phyloP scores from a whole-genome alignment of 1,140 invertebrate species.

The Pygmarrhopalites habei region DNA sequence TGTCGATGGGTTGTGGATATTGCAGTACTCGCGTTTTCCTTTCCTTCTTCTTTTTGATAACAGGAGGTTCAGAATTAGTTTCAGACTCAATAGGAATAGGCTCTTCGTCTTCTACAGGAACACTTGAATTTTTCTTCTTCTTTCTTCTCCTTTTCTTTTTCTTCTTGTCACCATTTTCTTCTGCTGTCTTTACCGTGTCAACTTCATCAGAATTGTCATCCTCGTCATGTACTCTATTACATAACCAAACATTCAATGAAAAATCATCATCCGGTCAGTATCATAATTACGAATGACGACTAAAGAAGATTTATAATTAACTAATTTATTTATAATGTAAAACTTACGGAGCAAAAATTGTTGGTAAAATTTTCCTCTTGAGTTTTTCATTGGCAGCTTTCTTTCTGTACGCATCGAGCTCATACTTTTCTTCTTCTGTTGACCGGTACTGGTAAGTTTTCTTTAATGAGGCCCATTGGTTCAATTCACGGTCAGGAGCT shows the following conservation, averaged over 20 bases:
- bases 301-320: no score
- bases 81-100: background rate
- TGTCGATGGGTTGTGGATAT: no score
- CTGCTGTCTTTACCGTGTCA: background rate
- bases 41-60: background rate
- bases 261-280: no score
- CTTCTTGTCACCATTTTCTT: background rate
- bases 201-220: constrained; percentile 21
- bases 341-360: constrained; percentile 57
- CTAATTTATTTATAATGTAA: background rate
- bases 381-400: constrained; percentile 64
- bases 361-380: constrained; percentile 79
- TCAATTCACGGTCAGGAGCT: constrained; percentile 86
- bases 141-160: constrained; percentile 39
- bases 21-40: background rate
- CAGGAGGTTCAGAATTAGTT: constrained; percentile 12
- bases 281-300: no score
- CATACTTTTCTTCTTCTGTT: constrained; percentile 69
- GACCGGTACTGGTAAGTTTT: constrained; percentile 73
- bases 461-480: constrained; percentile 88
- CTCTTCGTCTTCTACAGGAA: constrained; percentile 22
- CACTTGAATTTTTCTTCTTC: constrained; percentile 12
- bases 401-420: constrained; percentile 64
- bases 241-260: background rate
- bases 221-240: constrained; percentile 10